Evolutionary conservation across 2,888 invertebrate genomes (phyloP).

Genomic region (Myopa testacea): DNA sequence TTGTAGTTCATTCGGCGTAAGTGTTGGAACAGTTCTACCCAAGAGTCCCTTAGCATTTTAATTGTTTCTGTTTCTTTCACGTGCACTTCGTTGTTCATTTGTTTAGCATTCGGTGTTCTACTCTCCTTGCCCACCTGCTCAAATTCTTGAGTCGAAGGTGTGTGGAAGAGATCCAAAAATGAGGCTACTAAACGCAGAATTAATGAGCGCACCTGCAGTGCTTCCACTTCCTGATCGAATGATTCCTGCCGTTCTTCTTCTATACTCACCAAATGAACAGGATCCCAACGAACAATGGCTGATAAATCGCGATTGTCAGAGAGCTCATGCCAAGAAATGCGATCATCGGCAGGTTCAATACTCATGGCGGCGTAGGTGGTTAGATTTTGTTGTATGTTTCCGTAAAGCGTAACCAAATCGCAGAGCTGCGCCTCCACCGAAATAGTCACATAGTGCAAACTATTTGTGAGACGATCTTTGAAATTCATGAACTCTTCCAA

Average conservation of each 20-base stretch:
- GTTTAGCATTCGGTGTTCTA: not conserved
- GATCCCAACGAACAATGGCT: conserved; percentile 79
- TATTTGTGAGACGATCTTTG: conserved; percentile 82
- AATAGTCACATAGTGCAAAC: conserved; percentile 79
- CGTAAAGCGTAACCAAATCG: conserved; percentile 72
- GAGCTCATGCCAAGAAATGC: conserved; percentile 73
- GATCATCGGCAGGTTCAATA: conserved; percentile 73
- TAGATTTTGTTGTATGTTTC: conserved; percentile 66
- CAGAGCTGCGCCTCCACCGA: conserved; percentile 78
- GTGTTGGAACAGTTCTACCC: conserved; percentile 63
- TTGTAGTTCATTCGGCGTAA: conserved; percentile 62
- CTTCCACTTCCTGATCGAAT: conserved; percentile 65
- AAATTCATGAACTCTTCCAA: conserved; percentile 90
- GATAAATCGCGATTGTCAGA: conserved; percentile 83
- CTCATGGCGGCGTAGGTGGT: conserved; percentile 72
- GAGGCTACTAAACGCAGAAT: conserved; percentile 64
- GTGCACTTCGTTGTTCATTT: conserved; percentile 17
- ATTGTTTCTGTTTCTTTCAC: conserved; percentile 56
- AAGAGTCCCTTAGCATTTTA: conserved; percentile 60
- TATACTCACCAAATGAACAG: conserved; percentile 66
- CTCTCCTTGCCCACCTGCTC: conserved; percentile 34
- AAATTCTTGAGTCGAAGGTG: conserved; percentile 41
- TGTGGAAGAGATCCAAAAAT: conserved; percentile 64
- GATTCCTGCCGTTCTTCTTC: conserved; percentile 61
- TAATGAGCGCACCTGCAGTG: conserved; percentile 63